phyloP scores from a whole-genome alignment of 2,797 vertebrate species.

The Sebastes paucispinis region DNA sequence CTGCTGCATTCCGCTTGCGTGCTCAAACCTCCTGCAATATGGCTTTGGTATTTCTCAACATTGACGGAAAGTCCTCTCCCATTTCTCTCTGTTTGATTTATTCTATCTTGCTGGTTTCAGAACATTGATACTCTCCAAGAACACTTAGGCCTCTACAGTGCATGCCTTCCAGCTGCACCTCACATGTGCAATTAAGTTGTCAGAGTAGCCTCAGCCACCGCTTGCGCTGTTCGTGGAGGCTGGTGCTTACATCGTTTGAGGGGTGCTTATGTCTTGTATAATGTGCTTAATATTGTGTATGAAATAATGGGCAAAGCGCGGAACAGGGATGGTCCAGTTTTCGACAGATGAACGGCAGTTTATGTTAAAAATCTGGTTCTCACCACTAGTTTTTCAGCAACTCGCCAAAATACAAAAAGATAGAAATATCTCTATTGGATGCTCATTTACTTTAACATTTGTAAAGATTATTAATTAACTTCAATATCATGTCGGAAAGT shows the following conservation, averaged over 20 bases:
- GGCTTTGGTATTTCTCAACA: conserved; percentile 69
- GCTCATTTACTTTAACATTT: neutral
- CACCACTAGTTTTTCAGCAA: conserved; percentile 15
- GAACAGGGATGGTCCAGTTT: neutral
- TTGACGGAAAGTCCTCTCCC: conserved; percentile 63
- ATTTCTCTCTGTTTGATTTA: conserved; percentile 70
- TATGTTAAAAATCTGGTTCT: conserved; percentile 16
- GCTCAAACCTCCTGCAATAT: conserved; percentile 56
- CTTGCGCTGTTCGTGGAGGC: conserved; percentile 44
- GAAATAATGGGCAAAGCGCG: conserved; percentile 26
- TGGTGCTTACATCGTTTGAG: conserved; percentile 54
- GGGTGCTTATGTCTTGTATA: conserved; percentile 56
- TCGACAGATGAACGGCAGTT: conserved; percentile 22
- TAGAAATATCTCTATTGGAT: neutral
- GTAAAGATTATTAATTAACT: neutral
- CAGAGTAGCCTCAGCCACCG: conserved; percentile 59
- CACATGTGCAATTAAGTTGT: conserved; percentile 75
- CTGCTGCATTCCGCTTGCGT: conserved; percentile 45
- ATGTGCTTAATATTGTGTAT: conserved; percentile 45
- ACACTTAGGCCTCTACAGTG: conserved; percentile 50
- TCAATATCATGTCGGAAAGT: neutral
- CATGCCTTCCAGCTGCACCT: conserved; percentile 69
- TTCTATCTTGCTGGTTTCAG: conserved; percentile 63
- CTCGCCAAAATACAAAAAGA: conserved; percentile 6
- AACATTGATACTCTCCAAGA: conserved; percentile 66